Evolutionary conservation across 1,140 invertebrate genomes (phyloP), one percentile per base, ranked within the genome.

Genomic region (Eumeta japonica): DNA sequence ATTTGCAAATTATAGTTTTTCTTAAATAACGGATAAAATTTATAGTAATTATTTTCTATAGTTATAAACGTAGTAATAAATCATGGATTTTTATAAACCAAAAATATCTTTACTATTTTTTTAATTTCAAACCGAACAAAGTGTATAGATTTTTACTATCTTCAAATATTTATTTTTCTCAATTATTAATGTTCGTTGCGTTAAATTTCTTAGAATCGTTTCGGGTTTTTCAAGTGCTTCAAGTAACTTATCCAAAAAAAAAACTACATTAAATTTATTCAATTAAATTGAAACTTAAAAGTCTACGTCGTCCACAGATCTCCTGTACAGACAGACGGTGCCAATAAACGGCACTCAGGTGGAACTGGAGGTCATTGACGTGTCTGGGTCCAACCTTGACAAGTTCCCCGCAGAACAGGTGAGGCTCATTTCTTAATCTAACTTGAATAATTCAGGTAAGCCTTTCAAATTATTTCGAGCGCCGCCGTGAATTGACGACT

Each of bases 281-380:
- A 7, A 7, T 24, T 7, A 24, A 7, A n/a, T 7, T n/a, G 20
- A 7, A n/a, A n/a, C 20, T 7, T 24, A n/a, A 7, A n/a, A 7
- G 7, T 7, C n/a, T n/a, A n/a, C n/a, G n/a, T n/a, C n/a, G n/a
- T n/a, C n/a, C n/a, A 5, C 79, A 87, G 87, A 89, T 80, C 73
- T 88, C 12, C 67, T 88, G n/a, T 89, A 89, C 57, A 77, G 81
- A 52, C 86, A 88, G 55, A 84, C 80, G 13, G 79, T 88, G 19
- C 82, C 79, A 18, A 79, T 87, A 31, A 86, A 86, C 53, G 84
- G 85, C 44, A 78, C 77, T 16, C 74, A 81, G 11, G 75, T 87
- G 24, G 86, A 89, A 59, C 79, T 89, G 27, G 86, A 88, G 74
- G 85, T 89, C 27, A 82, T 89, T 27, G 87, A 89, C 56, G 84